These are phyloP conservation scores for Pristionchus mayeri DNA, from an alignment of 2,888 invertebrate genomes.

Conservation along the genomic window DNA sequence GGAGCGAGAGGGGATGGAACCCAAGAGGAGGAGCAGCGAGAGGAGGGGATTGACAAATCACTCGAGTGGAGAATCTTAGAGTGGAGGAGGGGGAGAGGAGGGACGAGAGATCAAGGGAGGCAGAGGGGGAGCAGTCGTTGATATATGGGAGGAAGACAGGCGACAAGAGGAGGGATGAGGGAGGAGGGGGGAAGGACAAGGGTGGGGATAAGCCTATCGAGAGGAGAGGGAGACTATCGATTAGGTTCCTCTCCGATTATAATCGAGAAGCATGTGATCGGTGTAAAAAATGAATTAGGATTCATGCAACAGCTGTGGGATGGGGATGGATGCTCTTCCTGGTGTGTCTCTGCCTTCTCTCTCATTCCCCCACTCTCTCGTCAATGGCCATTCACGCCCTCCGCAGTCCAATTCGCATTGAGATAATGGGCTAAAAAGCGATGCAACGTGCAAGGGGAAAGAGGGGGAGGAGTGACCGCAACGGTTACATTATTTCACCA, in stretches of 20 bases:
- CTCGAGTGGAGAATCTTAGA: neutral
- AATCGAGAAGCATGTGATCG: too few relatives aligned
- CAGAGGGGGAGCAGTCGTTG: neutral
- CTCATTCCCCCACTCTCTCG: too few relatives aligned
- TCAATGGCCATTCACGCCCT: too few relatives aligned
- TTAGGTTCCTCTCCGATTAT: neutral
- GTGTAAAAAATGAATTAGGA: too few relatives aligned
- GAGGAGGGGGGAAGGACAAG: neutral
- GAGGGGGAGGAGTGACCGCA: neutral
- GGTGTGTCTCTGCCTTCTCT: too few relatives aligned
- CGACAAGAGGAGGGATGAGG: neutral
- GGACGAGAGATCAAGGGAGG: neutral
- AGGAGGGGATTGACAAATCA: conserved; percentile 21
- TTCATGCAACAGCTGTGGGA: neutral
- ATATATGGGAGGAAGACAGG: conserved; percentile 38
- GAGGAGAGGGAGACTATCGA: neutral
- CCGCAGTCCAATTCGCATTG: too few relatives aligned
- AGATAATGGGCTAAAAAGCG: too few relatives aligned
- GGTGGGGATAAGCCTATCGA: conserved; percentile 14
- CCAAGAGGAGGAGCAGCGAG: neutral
- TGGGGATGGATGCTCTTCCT: neutral
- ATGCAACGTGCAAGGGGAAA: too few relatives aligned
- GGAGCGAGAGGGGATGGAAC: neutral
- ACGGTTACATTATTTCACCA: neutral
- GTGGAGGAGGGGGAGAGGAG: neutral